phyloP scores from a whole-genome alignment of 2,797 vertebrate genomes.

The Malacoraja senta region DNA sequence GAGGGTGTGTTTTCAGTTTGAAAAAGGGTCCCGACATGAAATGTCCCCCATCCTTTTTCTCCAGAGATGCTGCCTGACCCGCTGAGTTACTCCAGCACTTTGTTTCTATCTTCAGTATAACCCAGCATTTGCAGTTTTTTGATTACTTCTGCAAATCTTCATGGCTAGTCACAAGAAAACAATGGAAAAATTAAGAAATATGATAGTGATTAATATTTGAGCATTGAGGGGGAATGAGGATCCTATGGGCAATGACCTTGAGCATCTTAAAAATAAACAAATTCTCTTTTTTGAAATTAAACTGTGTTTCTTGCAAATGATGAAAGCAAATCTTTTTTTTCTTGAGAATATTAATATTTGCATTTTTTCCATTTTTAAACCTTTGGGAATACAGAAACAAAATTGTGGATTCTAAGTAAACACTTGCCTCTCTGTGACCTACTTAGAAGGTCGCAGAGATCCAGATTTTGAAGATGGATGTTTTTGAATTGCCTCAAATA shows the following conservation, averaged over 20 bases:
- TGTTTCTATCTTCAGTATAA: too few species aligned
- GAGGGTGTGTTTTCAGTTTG: too few species aligned
- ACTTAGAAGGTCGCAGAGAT: background rate
- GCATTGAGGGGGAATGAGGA: background rate
- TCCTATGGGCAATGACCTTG: background rate
- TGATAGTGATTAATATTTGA: background rate
- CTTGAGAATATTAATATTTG: background rate
- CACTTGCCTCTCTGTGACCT: background rate
- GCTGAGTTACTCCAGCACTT: too few species aligned
- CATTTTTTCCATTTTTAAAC: background rate
- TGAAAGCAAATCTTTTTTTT: background rate
- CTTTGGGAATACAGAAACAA: slow-evolving; percentile 1
- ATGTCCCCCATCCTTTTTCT: too few species aligned
- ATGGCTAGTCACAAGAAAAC: background rate
- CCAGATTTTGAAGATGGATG: background rate
- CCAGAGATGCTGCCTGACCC: too few species aligned
- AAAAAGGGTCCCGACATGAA: too few species aligned
- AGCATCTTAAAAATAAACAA: background rate
- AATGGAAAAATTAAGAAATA: background rate
- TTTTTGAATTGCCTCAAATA: background rate
- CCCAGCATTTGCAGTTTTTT: too few species aligned
- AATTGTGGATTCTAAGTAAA: background rate
- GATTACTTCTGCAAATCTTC: background rate
- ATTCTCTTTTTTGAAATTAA: background rate
- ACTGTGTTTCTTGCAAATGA: background rate